A percentile compares a stretch with the other conserved stretches of the same genome.
These are phyloP conservation scores for Empis stercorea DNA, from an alignment of 2,888 invertebrate species.

Conservation along the genomic window DNA sequence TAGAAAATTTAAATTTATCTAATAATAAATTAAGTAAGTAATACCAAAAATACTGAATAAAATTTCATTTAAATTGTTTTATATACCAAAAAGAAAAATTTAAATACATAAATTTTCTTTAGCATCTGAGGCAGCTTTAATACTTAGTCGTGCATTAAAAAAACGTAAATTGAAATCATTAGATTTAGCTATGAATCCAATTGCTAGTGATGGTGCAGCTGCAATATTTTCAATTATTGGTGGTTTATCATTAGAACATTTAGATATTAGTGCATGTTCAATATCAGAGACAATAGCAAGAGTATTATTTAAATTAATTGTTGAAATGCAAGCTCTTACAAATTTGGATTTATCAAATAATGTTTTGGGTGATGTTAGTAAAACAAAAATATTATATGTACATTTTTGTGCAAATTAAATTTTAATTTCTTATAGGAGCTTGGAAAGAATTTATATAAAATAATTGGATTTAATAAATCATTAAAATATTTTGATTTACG, in stretches of 20 bases:
- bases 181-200: slow-evolving; percentile 31
- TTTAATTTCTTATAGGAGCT: slow-evolving; percentile 19
- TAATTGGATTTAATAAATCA: slow-evolving; percentile 26
- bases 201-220: slow-evolving; percentile 31
- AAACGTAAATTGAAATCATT: slow-evolving; percentile 23
- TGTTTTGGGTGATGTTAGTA: slow-evolving; percentile 23
- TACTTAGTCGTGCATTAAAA: slow-evolving; percentile 24
- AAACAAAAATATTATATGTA: no score
- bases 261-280: slow-evolving; percentile 29
- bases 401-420: no score
- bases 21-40: slow-evolving; percentile 31
- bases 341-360: slow-evolving; percentile 29
- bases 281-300: slow-evolving; percentile 25
- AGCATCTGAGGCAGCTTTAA: slow-evolving; percentile 31
- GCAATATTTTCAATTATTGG: slow-evolving; percentile 26
- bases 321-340: slow-evolving; percentile 23
- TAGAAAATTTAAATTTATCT: slow-evolving; percentile 26
- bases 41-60: no score
- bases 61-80: no score
- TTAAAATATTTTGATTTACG: slow-evolving; percentile 26
- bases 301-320: slow-evolving; percentile 27
- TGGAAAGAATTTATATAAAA: slow-evolving; percentile 27
- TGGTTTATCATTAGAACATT: slow-evolving; percentile 21
- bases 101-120: neutral
- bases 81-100: no score